Conservation (phyloP, 1,140 invertebrate genomes). For the Polyergus mexicanus region DNA sequence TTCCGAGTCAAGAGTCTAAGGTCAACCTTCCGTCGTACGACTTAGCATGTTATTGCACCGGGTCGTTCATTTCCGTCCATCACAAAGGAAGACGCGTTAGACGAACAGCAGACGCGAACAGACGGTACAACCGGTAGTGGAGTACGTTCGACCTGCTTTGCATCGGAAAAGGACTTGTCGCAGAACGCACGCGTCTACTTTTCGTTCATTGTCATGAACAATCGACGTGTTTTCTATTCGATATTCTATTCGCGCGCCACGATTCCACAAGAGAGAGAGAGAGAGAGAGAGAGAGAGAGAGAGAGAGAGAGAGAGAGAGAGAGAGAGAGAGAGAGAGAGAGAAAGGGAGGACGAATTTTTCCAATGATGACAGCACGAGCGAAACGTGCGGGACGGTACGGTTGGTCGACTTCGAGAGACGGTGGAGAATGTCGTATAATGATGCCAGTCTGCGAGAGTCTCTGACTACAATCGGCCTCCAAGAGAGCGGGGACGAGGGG, state of each 20-base stretch:
- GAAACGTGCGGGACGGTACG: conserved; percentile 7
- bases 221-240: conserved; percentile 71
- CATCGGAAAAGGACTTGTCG: conserved; percentile 64
- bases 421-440: conserved; percentile 79
- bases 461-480: conserved; percentile 43
- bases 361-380: conserved; percentile 6
- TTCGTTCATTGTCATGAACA: background rate
- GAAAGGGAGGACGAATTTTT: conserved; percentile 51
- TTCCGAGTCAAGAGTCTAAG: background rate
- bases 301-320: too few species aligned
- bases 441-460: conserved; percentile 73
- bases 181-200: background rate
- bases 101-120: conserved; percentile 31
- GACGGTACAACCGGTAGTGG: background rate
- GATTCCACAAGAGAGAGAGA: conserved; percentile 14
- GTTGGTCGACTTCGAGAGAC: background rate
- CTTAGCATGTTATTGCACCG: conserved; percentile 54
- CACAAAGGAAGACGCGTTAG: conserved; percentile 3
- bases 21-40: conserved; percentile 14
- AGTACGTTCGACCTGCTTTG: conserved; percentile 44
- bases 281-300: too few species aligned
- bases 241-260: conserved; percentile 5
- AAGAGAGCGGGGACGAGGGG: background rate
- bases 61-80: conserved; percentile 39
- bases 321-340: too few species aligned